Percentiles rank a stretch among this genome's conserved stretches.
Evolutionary conservation across 2,888 invertebrate species (phyloP).

Genomic region (Miltochrista miniata): DNA sequence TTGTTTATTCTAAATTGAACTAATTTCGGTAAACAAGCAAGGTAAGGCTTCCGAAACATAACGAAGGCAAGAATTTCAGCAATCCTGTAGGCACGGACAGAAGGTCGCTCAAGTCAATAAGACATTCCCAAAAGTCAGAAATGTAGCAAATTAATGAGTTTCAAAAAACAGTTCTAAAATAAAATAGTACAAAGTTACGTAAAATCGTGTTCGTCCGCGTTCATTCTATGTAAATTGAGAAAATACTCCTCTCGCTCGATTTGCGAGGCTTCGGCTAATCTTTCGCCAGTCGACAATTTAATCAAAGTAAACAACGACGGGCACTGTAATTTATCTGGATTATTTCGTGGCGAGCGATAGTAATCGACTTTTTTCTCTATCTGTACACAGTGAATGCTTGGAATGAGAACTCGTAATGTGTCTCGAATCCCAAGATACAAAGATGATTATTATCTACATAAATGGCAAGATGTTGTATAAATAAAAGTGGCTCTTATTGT

Average conservation of each 20-base stretch:
- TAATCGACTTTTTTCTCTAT: slow-evolving; percentile 78
- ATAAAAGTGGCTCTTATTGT: slow-evolving; percentile 51
- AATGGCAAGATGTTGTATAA: slow-evolving; percentile 53
- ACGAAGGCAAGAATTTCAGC: too few species aligned
- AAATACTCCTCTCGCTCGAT: slow-evolving; percentile 77
- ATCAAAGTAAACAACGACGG: slow-evolving; percentile 82
- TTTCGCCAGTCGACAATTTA: slow-evolving; percentile 82
- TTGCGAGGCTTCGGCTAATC: slow-evolving; percentile 81
- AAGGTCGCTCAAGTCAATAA: too few species aligned
- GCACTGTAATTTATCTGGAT: slow-evolving; percentile 81
- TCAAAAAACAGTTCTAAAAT: slow-evolving; percentile 22
- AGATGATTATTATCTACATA: slow-evolving; percentile 69
- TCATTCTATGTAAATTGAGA: slow-evolving; percentile 78
- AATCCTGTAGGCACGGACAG: too few species aligned
- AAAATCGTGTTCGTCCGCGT: slow-evolving; percentile 68
- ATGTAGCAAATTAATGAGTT: neutral
- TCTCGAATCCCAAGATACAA: slow-evolving; percentile 59
- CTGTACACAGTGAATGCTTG: slow-evolving; percentile 49
- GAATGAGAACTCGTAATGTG: slow-evolving; percentile 58
- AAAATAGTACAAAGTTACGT: slow-evolving; percentile 56
- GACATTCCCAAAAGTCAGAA: neutral
- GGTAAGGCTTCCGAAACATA: too few species aligned
- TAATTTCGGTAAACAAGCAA: too few species aligned
- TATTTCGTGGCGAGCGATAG: slow-evolving; percentile 79
- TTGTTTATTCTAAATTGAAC: too few species aligned